Conservation (phyloP, 2,113 vertebrate genomes). For the Gallinago paraguaiae region DNA sequence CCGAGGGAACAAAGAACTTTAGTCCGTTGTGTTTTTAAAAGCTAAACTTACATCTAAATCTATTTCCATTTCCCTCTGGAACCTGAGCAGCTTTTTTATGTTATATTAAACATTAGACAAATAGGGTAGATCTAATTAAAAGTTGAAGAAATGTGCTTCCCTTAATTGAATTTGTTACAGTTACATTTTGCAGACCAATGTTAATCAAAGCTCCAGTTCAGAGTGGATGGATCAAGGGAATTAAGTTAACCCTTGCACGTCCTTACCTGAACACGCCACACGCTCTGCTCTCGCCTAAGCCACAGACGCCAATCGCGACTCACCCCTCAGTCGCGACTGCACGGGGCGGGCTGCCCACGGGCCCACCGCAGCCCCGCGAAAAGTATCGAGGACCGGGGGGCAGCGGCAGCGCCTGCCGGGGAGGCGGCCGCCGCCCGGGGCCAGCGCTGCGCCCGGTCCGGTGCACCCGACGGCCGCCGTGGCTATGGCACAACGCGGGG, state of each 20-base stretch:
- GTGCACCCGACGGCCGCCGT: conserved; percentile 26
- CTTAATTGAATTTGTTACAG: conserved; percentile 78
- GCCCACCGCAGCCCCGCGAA: neutral
- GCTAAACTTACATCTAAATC: conserved; percentile 14
- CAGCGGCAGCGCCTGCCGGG: neutral
- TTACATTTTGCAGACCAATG: conserved; percentile 76
- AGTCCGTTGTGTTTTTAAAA: neutral
- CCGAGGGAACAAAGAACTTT: conserved; percentile 28
- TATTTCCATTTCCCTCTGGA: conserved; percentile 39
- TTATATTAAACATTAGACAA: conserved; percentile 77
- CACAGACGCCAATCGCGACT: neutral
- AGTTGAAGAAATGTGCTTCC: conserved; percentile 76
- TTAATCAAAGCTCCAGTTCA: conserved; percentile 79
- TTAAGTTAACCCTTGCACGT: conserved; percentile 54
- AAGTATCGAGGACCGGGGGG: neutral
- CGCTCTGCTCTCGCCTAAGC: conserved; percentile 47
- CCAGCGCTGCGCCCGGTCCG: neutral
- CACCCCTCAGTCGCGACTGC: neutral
- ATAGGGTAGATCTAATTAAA: conserved; percentile 77
- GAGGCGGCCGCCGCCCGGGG: neutral
- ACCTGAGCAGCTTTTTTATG: conserved; percentile 53
- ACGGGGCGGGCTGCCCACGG: neutral
- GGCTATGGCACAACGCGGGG: neutral
- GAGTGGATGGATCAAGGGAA: conserved; percentile 70
- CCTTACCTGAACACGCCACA: conserved; percentile 60